phyloP scores from a whole-genome alignment of 2,888 invertebrate species.

The Plemyria rubiginata region DNA sequence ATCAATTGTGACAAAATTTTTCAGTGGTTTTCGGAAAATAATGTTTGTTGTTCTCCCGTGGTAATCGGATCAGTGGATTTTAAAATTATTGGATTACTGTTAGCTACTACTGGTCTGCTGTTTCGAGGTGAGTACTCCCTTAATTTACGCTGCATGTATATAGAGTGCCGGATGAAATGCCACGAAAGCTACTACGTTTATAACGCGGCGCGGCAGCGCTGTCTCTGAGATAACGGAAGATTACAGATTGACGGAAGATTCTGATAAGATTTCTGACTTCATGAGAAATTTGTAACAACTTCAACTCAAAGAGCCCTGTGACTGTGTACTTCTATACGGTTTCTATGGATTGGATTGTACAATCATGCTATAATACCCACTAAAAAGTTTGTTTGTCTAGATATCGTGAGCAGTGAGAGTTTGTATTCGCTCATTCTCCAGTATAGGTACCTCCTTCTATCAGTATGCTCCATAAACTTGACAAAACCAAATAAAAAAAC shows the following conservation, averaged over 20 bases:
- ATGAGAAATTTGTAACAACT: conserved; percentile 37
- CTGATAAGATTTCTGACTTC: conserved; percentile 69
- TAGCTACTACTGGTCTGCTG: conserved; percentile 72
- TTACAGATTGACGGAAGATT: conserved; percentile 76
- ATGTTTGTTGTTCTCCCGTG: conserved; percentile 79
- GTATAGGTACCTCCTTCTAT: conserved; percentile 39
- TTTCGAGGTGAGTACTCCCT: conserved; percentile 68
- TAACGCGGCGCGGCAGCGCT: conserved; percentile 58
- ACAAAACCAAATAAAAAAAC: conserved; percentile 28
- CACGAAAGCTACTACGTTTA: conserved; percentile 69
- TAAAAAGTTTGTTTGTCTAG: conserved; percentile 52
- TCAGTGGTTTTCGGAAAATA: conserved; percentile 66
- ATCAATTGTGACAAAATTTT: conserved; percentile 64
- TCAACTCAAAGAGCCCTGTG: background rate
- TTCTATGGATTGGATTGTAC: background rate
- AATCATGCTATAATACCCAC: conserved; percentile 64
- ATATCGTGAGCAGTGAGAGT: conserved; percentile 64
- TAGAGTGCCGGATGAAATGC: conserved; percentile 52
- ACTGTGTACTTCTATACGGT: background rate
- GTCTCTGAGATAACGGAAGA: conserved; percentile 76
- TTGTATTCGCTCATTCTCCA: conserved; percentile 47
- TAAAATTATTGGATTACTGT: conserved; percentile 81
- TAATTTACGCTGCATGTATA: conserved; percentile 23
- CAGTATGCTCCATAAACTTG: conserved; percentile 35
- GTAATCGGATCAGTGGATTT: conserved; percentile 81